Evolutionary conservation across 2,888 invertebrate genomes (phyloP).

Genomic region (Andrena camellia): DNA sequence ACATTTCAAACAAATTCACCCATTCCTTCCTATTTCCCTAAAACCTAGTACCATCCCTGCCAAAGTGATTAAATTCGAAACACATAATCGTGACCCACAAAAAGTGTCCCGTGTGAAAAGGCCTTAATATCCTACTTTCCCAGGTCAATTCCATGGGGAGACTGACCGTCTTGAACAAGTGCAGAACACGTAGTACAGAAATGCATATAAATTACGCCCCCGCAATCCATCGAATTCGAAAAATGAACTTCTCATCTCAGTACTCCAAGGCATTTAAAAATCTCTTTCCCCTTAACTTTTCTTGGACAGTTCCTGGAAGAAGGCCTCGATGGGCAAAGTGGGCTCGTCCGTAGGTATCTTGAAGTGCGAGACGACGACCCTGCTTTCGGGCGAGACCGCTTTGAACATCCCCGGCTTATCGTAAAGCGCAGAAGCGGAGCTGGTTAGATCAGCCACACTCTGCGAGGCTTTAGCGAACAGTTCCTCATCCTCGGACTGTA

Average conservation of each 20-base stretch:
- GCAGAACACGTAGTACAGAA: not conserved
- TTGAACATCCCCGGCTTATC: slow-evolving; percentile 91
- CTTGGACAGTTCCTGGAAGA: slow-evolving; percentile 91
- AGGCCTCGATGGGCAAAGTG: slow-evolving; percentile 92
- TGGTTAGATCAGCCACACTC: slow-evolving; percentile 90
- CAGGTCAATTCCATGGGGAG: not conserved
- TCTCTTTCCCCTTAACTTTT: slow-evolving; percentile 85
- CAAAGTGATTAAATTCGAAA: too few relatives aligned
- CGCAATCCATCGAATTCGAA: not conserved
- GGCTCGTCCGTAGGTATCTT: slow-evolving; percentile 93
- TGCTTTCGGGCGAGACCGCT: slow-evolving; percentile 87
- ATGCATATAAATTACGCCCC: slow-evolving; percentile 1
- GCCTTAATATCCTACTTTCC: not conserved
- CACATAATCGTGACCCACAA: too few relatives aligned
- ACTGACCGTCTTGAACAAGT: not conserved
- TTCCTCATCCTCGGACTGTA: slow-evolving; percentile 75
- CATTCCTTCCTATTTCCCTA: too few relatives aligned
- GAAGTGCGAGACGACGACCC: slow-evolving; percentile 89
- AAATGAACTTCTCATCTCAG: slow-evolving; percentile 1
- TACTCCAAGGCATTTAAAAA: not conserved
- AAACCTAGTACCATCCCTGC: too few relatives aligned
- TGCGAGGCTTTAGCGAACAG: slow-evolving; percentile 86
- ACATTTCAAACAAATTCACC: too few relatives aligned
- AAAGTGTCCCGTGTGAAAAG: too few relatives aligned
- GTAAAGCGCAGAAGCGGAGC: slow-evolving; percentile 90